Evolutionary conservation across 2,888 invertebrate species (phyloP), one percentile per base, ranked within the genome.

Genomic region (Tetragonisca angustula): DNA sequence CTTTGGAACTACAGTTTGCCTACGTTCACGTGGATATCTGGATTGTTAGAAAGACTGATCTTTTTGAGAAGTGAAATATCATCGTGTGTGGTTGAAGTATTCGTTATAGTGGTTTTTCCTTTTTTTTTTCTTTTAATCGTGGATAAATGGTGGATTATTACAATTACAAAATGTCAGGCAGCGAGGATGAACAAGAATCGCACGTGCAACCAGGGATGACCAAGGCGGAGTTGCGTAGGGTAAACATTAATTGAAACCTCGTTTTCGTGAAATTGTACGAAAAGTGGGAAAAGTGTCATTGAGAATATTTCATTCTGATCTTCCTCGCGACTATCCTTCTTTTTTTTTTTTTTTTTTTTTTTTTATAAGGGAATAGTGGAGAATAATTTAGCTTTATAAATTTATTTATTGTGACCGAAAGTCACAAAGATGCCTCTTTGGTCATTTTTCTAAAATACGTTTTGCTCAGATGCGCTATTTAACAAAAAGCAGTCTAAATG

Each of bases 211-310:
- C 95, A 9, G 96, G 96, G 80, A 95, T 97, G 95, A 96, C 97
- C 0, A 97, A 97, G 92, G 97, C 97, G 0, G 97, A 97, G 92
- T 94, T 97, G 80, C 95, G 97, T 94, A 96, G 97, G 96, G 97
- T 97, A 94, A 95, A 59, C 9, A 77, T n/a, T 4, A 21, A n/a
- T 67, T 73, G 56, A 27, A 19, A 50, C 24, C 27, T 11, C 11
- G 5, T 52, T 52, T 21, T 32, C 0, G 3, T 43, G 43, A 43
- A 43, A 36, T 17, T 17, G 5, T 32, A 13, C 36, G 19, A 13
- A 15, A 19, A 24, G 15, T 52, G 24, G 13, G 11, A 2, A 24
- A 15, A 13, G 43, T 79, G 43, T 52, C 64, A 49, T 17, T n/a
- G 52, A 52, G 52, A 6, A 52, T 52, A 19, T 52, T 21, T 52